Evolutionary conservation across 92 coral and sea anemone genomes (phyloP).

Genomic region (Epizoanthus illoricatus): DNA sequence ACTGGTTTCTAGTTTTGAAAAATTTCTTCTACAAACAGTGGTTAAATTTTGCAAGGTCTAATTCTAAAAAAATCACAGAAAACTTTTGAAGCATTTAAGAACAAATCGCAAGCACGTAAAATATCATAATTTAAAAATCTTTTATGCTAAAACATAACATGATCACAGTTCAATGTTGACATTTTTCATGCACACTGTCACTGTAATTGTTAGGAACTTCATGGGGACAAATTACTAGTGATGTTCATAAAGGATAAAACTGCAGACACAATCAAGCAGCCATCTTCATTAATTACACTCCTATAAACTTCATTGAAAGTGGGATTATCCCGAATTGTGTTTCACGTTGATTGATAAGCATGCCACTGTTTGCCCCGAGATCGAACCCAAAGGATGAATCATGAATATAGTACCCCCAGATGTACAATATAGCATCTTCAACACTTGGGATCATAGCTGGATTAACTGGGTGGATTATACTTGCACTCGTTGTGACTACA

Average conservation of each 20-base stretch:
- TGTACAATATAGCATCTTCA: conserved; percentile 49
- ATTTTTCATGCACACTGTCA: conserved; percentile 1
- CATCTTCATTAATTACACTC: conserved; percentile 43
- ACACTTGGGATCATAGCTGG: conserved; percentile 38
- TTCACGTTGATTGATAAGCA: conserved; percentile 38
- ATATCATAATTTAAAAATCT: no score
- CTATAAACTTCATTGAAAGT: conserved; percentile 46
- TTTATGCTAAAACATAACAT: no score
- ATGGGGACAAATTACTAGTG: conserved; percentile 43
- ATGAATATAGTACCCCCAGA: conserved; percentile 46
- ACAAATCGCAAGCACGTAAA: no score
- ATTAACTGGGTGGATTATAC: background rate
- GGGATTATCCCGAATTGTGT: conserved; percentile 41
- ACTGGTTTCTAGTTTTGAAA: no score
- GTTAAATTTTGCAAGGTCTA: no score
- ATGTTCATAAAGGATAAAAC: conserved; percentile 47
- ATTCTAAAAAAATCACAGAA: no score
- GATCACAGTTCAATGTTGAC: no score
- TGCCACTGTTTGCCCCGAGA: conserved; percentile 38
- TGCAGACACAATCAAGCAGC: conserved; percentile 46
- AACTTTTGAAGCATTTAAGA: no score
- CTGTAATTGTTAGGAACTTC: background rate
- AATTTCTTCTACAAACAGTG: no score
- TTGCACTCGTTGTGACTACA: conserved; percentile 37
- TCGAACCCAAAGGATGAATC: conserved; percentile 53